phyloP scores from a whole-genome alignment of 1,140 invertebrate genomes.

The Bilobella aurantiaca region DNA sequence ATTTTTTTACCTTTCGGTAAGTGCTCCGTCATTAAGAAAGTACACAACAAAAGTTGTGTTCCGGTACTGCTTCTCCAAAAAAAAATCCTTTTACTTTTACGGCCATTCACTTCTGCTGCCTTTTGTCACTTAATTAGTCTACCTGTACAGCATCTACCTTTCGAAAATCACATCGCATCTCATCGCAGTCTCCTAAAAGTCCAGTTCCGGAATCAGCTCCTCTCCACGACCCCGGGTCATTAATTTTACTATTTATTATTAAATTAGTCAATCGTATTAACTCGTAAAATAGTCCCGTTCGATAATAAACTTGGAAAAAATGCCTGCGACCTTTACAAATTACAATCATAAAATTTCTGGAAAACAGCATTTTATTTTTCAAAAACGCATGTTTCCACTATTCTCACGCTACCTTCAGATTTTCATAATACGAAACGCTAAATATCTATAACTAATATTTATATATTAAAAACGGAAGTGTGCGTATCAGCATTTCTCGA shows the following conservation, averaged over 20 bases:
- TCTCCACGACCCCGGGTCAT: no score
- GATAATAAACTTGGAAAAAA: neutral
- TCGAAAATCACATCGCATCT: no score
- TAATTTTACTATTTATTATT: neutral
- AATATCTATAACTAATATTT: no score
- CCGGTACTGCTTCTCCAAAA: neutral
- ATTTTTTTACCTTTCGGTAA: neutral
- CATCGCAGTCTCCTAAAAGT: no score
- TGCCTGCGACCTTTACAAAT: neutral
- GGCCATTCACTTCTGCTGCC: conserved; percentile 4
- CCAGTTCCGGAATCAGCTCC: neutral
- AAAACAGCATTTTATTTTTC: neutral
- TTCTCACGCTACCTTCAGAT: no score
- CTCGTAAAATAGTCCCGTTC: no score
- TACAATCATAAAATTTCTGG: neutral
- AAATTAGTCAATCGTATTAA: neutral
- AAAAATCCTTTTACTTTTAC: conserved; percentile 3
- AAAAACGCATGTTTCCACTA: no score
- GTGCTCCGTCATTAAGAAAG: no score
- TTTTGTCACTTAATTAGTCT: neutral
- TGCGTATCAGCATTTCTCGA: no score
- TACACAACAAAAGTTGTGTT: no score
- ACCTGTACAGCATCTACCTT: neutral
- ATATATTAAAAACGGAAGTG: no score
- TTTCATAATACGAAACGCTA: no score